A percentile compares a stretch with the other conserved stretches of the same genome.
Conservation (phyloP, 2,888 invertebrate genomes). For the Phortica magna region DNA sequence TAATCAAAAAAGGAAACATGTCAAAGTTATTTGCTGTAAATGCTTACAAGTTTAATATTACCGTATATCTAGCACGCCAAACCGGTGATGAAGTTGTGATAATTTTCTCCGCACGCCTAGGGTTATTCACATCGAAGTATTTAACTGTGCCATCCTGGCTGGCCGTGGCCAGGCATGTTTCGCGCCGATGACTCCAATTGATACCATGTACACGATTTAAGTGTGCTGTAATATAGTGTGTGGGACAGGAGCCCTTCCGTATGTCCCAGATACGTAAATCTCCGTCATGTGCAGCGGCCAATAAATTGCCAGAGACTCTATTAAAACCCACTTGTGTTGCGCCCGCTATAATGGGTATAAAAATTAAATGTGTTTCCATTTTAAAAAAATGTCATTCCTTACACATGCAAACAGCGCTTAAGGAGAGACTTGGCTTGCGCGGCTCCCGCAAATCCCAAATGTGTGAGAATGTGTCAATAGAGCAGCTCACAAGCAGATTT, state of each 20-base stretch:
- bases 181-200: constrained; percentile 94
- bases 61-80: constrained; percentile 94
- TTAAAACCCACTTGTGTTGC: constrained; percentile 98
- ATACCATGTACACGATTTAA: constrained; percentile 91
- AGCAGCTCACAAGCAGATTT: constrained; percentile 90
- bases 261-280: constrained; percentile 98
- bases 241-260: constrained; percentile 90
- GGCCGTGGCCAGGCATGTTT: constrained; percentile 92
- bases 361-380: background rate
- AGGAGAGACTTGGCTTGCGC: constrained; percentile 88
- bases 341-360: constrained; percentile 81
- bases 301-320: constrained; percentile 87
- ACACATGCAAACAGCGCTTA: constrained; percentile 91
- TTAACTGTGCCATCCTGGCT: constrained; percentile 98
- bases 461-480: constrained; percentile 95
- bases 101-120: constrained; percentile 89
- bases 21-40: background rate
- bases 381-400: constrained; percentile 40
- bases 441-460: constrained; percentile 95
- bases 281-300: constrained; percentile 97
- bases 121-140: constrained; percentile 94
- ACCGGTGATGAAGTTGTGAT: constrained; percentile 90
- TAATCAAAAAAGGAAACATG: background rate
- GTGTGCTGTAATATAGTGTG: constrained; percentile 96
- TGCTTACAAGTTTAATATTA: constrained; percentile 64